Conservation (phyloP, 2,113 vertebrate genomes). For the Oncorhynchus nerka region DNA sequence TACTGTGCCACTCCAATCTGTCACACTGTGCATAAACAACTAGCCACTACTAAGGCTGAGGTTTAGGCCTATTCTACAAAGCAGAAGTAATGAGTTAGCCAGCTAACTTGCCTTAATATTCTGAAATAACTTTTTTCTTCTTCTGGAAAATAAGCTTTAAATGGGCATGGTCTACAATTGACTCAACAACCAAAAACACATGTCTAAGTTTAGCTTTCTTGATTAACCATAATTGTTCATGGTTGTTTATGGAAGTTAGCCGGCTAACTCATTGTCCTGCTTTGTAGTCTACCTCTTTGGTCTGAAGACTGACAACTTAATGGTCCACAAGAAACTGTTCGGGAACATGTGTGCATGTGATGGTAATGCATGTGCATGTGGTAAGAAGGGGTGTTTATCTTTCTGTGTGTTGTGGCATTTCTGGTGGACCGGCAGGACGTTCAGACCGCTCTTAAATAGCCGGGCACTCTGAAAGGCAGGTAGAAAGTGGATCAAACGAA, state of each 20-base stretch:
- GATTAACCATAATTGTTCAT: no score
- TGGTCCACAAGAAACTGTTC: background rate
- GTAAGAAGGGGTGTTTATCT: background rate
- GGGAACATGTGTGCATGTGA: background rate
- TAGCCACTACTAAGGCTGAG: background rate
- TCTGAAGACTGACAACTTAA: background rate
- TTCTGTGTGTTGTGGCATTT: background rate
- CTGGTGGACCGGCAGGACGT: background rate
- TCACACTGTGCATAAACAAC: background rate
- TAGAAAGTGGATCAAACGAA: background rate
- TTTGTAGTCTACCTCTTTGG: no score
- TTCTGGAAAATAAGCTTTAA: no score
- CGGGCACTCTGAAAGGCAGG: background rate
- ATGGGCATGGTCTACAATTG: no score
- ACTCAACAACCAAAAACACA: no score
- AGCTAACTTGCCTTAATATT: no score
- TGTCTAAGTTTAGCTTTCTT: no score
- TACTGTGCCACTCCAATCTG: background rate
- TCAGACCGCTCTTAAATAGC: no score
- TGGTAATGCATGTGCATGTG: slow-evolving; percentile 12
- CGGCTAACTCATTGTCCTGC: no score
- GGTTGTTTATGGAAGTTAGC: no score
- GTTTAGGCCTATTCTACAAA: background rate
- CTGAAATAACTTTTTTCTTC: no score
- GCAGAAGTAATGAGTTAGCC: no score